phyloP scores from a whole-genome alignment of 35 echinoderm and acorn worm genomes.

The Amphiura filiformis region DNA sequence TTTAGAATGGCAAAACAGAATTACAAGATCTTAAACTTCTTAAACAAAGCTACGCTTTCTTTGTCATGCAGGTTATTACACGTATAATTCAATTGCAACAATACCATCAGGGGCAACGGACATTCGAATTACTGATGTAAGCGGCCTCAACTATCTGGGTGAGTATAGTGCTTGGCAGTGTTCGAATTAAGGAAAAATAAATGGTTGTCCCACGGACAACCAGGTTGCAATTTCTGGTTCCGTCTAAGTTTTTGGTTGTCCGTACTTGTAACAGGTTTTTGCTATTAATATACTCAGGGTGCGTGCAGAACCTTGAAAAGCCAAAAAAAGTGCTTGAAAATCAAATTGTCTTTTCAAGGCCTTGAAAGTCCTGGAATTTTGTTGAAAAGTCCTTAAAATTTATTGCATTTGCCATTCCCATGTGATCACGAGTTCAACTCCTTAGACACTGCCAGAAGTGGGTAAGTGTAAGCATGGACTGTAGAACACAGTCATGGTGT shows the following conservation, averaged over 20 bases:
- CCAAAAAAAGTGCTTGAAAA: too few relatives aligned
- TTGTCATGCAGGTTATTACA: conserved; percentile 49
- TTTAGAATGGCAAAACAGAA: neutral
- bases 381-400: too few relatives aligned
- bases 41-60: neutral
- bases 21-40: neutral
- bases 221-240: too few relatives aligned
- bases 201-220: too few relatives aligned
- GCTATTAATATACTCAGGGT: neutral
- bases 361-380: too few relatives aligned
- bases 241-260: too few relatives aligned
- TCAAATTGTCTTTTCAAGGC: too few relatives aligned
- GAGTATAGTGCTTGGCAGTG: neutral
- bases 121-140: conserved; percentile 64
- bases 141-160: conserved; percentile 74
- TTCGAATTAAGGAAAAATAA: too few relatives aligned
- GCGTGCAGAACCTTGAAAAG: too few relatives aligned
- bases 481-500: neutral
- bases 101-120: conserved; percentile 62
- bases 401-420: too few relatives aligned
- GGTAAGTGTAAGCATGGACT: too few relatives aligned
- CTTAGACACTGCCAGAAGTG: neutral
- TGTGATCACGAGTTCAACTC: neutral
- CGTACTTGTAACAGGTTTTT: neutral
- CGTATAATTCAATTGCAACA: conserved; percentile 65